These are phyloP conservation scores for Pseudorhombus dupliciocellatus DNA, from an alignment of 2,113 vertebrate genomes.

Conservation along the genomic window DNA sequence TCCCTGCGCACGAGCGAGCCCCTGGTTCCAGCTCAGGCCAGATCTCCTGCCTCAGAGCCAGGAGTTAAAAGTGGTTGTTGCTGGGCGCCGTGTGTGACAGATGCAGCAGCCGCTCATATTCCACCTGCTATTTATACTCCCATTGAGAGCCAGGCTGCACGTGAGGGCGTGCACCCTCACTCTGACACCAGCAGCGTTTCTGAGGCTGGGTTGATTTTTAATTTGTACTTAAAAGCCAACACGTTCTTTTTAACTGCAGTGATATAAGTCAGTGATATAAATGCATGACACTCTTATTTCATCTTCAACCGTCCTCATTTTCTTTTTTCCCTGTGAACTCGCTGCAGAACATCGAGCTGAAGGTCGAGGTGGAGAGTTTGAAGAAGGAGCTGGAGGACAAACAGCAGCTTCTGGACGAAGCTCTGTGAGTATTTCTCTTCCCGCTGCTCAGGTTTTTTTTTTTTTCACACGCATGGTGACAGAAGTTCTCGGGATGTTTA, in stretches of 20 bases:
- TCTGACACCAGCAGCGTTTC: neutral
- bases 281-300: neutral
- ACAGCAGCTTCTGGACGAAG: slow-evolving; percentile 84
- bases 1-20: slow-evolving; percentile 11
- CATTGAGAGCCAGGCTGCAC: slow-evolving; percentile 36
- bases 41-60: slow-evolving; percentile 33
- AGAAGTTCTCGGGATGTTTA: neutral
- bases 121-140: slow-evolving; percentile 57
- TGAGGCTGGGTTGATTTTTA: too few species aligned
- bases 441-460: neutral
- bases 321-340: neutral
- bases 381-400: slow-evolving; percentile 92
- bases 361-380: slow-evolving; percentile 94
- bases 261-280: too few species aligned
- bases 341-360: slow-evolving; percentile 94
- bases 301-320: neutral
- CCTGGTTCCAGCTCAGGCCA: slow-evolving; percentile 1
- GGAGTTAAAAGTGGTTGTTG: slow-evolving; percentile 67
- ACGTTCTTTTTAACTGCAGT: too few species aligned
- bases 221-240: too few species aligned
- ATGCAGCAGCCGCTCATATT: slow-evolving; percentile 64
- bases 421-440: slow-evolving; percentile 83
- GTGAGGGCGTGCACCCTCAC: slow-evolving; percentile 6
- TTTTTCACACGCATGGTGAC: neutral
- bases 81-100: slow-evolving; percentile 42